Evolutionary conservation across 2,888 invertebrate genomes (phyloP).

Genomic region (Cosmorhoe ocellata): DNA sequence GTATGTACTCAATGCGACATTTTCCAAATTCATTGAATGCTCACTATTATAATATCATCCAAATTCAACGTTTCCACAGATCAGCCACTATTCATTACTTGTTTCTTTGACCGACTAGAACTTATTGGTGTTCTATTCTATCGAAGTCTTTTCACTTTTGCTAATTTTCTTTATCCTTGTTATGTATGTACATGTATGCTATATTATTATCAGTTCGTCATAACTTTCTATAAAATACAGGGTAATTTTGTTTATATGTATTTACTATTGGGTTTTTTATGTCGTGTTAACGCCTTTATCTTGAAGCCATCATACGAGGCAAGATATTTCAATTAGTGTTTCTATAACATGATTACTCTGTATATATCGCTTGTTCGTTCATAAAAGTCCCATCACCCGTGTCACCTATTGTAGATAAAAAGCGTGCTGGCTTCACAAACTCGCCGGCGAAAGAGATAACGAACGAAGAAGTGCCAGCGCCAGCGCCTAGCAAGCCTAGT

Average conservation of each 20-base stretch:
- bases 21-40: conserved; percentile 5
- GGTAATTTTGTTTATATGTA: background rate
- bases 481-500: conserved; percentile 56
- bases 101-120: background rate
- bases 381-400: conserved; percentile 9
- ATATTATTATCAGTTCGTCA: no score
- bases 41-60: background rate
- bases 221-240: background rate
- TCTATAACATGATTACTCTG: background rate
- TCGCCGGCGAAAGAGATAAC: conserved; percentile 57
- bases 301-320: no score
- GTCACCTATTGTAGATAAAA: conserved; percentile 51
- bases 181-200: no score
- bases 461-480: conserved; percentile 57
- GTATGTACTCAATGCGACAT: conserved; percentile 47
- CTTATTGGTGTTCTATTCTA: no score
- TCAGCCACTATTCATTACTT: conserved; percentile 23
- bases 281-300: no score
- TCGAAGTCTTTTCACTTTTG: no score
- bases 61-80: conserved; percentile 10
- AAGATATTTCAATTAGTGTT: background rate
- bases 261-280: no score
- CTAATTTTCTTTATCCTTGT: no score
- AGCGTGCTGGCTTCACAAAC: conserved; percentile 54
- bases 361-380: background rate